A percentile compares a stretch with the other conserved stretches of the same genome.
These are phyloP conservation scores for Phoebastria nigripes DNA, from an alignment of 2,797 vertebrate species.

Conservation along the genomic window DNA sequence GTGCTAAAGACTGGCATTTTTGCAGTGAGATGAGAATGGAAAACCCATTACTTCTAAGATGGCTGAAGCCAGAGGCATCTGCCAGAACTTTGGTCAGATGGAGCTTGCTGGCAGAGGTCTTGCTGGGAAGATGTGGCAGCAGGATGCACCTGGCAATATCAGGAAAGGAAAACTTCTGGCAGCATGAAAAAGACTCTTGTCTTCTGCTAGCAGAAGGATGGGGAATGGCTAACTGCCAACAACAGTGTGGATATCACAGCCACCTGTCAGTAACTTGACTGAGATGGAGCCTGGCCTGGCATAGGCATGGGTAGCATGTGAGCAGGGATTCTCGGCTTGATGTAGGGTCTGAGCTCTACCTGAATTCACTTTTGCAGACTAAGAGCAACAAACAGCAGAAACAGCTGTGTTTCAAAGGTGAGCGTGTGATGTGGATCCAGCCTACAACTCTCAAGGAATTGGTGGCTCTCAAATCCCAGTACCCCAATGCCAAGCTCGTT, in stretches of 20 bases:
- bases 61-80: background rate
- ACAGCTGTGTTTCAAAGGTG: slow-evolving; percentile 81
- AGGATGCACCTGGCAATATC: background rate
- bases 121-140: background rate
- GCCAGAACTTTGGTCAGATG: background rate
- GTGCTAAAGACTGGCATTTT: background rate
- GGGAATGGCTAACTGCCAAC: background rate
- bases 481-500: slow-evolving; percentile 85
- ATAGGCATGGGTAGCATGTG: background rate
- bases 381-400: slow-evolving; percentile 66
- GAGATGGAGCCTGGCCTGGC: background rate
- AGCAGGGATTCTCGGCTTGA: background rate
- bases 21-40: background rate
- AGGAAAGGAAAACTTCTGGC: background rate
- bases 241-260: background rate
- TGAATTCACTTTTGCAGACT: slow-evolving; percentile 60
- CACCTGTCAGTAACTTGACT: background rate
- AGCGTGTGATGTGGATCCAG: slow-evolving; percentile 86
- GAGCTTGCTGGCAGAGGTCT: background rate
- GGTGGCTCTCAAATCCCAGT: slow-evolving; percentile 81
- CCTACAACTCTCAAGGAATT: slow-evolving; percentile 80
- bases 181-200: background rate
- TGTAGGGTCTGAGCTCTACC: background rate
- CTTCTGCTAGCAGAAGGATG: background rate
- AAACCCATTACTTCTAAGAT: background rate